Evolutionary conservation across 2,113 vertebrate species (phyloP).

Genomic region (Corythaixoides concolor): DNA sequence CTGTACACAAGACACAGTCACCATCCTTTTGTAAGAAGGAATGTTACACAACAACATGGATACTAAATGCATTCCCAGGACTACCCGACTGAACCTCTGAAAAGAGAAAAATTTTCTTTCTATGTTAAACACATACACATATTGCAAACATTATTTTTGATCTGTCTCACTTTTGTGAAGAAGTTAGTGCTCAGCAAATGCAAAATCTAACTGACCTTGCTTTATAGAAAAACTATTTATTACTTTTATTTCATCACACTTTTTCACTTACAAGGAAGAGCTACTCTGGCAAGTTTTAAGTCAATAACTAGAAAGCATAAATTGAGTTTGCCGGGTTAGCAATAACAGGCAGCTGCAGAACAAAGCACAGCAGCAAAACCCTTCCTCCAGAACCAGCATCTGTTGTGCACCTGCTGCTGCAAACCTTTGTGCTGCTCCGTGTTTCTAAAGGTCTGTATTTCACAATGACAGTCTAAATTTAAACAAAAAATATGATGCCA

Average conservation of each 20-base stretch:
- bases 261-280: neutral
- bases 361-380: neutral
- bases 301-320: slow-evolving; percentile 17
- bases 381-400: slow-evolving; percentile 10
- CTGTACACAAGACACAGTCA: neutral
- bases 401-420: neutral
- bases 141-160: neutral
- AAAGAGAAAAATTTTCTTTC: neutral
- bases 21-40: neutral
- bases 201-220: neutral
- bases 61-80: neutral
- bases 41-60: neutral
- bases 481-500: neutral
- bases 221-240: neutral
- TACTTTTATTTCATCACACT: neutral
- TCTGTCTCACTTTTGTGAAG: neutral
- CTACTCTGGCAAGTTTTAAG: neutral
- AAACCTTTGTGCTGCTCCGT: neutral
- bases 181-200: neutral
- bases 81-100: neutral
- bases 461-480: neutral
- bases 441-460: neutral
- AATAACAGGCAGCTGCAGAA: slow-evolving; percentile 22
- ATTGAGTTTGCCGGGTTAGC: slow-evolving; percentile 52
- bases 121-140: neutral